These are phyloP conservation scores for Steinernema feltiae DNA, from an alignment of 1,140 invertebrate genomes.

Conservation along the genomic window DNA sequence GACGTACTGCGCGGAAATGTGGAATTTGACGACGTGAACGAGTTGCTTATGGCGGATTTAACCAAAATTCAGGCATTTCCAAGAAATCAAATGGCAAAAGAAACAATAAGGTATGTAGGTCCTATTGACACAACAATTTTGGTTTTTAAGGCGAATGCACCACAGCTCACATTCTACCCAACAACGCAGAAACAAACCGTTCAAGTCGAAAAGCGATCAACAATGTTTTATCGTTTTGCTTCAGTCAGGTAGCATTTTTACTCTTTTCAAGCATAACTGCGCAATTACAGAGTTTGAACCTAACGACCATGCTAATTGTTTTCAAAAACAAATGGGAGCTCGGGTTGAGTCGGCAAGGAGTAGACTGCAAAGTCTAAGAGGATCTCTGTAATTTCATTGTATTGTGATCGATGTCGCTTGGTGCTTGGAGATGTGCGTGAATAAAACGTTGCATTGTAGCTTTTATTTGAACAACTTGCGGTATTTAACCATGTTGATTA, in stretches of 20 bases:
- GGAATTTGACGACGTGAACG: not conserved
- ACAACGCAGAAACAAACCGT: not conserved
- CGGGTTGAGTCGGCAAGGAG: too few relatives aligned
- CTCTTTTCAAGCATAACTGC: too few relatives aligned
- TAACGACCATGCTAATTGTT: too few relatives aligned
- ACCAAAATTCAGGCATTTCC: not conserved
- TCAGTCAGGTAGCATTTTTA: slow-evolving; percentile 6
- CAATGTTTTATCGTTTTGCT: not conserved
- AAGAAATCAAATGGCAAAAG: not conserved
- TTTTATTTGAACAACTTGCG: not conserved
- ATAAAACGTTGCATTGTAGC: not conserved
- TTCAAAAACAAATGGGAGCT: too few relatives aligned
- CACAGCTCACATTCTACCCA: not conserved
- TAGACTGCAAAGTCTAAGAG: too few relatives aligned
- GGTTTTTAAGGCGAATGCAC: not conserved
- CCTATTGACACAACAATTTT: not conserved
- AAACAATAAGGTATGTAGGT: not conserved
- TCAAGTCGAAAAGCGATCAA: not conserved
- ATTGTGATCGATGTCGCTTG: not conserved
- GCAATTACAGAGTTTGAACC: too few relatives aligned
- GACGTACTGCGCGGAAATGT: not conserved
- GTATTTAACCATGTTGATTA: too few relatives aligned
- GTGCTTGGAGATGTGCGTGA: not conserved
- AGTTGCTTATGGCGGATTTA: not conserved
- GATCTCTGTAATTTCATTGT: not conserved